These are phyloP conservation scores for Eupithecia inturbata DNA, from an alignment of 2,888 invertebrate genomes.

Conservation along the genomic window DNA sequence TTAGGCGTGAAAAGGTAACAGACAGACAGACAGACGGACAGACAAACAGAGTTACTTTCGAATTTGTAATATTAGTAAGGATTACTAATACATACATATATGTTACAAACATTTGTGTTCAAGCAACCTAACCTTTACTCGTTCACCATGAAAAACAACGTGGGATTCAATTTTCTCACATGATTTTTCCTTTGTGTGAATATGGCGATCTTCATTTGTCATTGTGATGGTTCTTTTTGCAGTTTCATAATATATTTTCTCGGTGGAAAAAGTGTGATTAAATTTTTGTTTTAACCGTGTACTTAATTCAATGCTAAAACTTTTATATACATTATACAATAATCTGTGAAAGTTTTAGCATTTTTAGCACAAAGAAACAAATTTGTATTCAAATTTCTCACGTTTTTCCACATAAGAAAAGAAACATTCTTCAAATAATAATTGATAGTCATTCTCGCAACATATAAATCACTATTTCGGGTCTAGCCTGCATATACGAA, in stretches of 20 bases:
- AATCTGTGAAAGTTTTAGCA: too few relatives aligned
- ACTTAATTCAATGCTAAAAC: background rate
- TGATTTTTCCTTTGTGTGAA: conserved; percentile 40
- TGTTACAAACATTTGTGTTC: conserved; percentile 17
- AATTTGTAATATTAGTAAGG: too few relatives aligned
- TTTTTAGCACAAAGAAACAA: background rate
- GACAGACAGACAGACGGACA: too few relatives aligned
- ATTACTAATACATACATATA: background rate
- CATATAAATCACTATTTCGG: conserved; percentile 2
- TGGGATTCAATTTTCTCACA: conserved; percentile 54
- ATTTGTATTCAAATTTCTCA: background rate
- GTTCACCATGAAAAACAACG: conserved; percentile 48
- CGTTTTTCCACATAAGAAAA: background rate
- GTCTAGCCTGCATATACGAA: background rate
- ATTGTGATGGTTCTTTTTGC: conserved; percentile 21
- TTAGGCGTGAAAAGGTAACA: too few relatives aligned
- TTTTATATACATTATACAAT: too few relatives aligned
- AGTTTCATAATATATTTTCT: conserved; percentile 18
- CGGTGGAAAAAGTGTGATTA: background rate
- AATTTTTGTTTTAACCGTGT: background rate
- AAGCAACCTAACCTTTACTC: conserved; percentile 27
- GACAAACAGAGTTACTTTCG: too few relatives aligned
- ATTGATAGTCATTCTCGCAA: background rate
- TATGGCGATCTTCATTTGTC: conserved; percentile 34
- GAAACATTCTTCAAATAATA: background rate